Evolutionary conservation across 1,140 invertebrate species (phyloP), one percentile per base, ranked within the genome.

Genomic region (Potamilus streckersoni): DNA sequence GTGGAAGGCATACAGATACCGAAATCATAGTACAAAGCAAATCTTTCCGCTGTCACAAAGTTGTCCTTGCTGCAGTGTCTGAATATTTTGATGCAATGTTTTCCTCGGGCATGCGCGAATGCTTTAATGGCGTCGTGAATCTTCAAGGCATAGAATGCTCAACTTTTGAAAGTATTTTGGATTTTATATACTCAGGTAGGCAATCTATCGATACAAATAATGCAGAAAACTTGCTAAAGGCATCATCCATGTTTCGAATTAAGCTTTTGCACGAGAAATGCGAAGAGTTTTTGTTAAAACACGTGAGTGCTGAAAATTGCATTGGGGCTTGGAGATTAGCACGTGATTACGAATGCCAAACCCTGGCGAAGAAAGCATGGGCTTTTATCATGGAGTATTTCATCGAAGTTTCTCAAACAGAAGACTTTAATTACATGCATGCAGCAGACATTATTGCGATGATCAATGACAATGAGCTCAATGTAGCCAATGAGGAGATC

Each of bases 81-180:
- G 73, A 79, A n/a, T 80, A 83, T 55, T 83, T 83, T 60, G 80
- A 83, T 73, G 82, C 80, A 62, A 83, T 80, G 72, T 83, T 82
- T 73, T 74, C 79, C 8, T 83, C 82, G 1, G 84, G 84, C 56
- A 84, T 86, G 83, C 62, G 82, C 2, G 84, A 86, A 69, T 82
- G 80, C 62, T 76, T 79, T 15, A 81, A 84, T 31, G 81, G 82
- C 1, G 73, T 80, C 15, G 79, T 86, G 4, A 81, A 65, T 19
- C 66, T 86, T 31, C 80, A 83, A 6, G 81, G 80, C 27, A 80
- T 84, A 49, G 80, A 83, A 57, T 76, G 79, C 60, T 71, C 69
- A 63, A 84, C 80, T 11, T 84, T 86, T 73, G 80, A 84, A 62
- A 83, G 80, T 59, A 83, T 86, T 71, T 61, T 86, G n/a, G 78